Evolutionary conservation across 2,888 invertebrate genomes (phyloP), one percentile per base, ranked within the genome.

Genomic region (Fabriciana adippe): DNA sequence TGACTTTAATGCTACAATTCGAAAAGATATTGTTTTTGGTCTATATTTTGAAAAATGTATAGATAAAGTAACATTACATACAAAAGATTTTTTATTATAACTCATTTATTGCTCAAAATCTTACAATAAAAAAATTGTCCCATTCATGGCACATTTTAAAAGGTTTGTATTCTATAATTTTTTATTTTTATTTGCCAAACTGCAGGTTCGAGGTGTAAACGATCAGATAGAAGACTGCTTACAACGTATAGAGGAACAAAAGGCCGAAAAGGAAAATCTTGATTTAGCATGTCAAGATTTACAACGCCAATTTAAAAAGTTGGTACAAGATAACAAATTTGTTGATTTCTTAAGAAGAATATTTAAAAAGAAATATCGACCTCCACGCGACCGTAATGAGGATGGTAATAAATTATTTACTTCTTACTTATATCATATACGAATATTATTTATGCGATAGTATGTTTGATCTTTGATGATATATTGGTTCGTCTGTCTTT

Each of bases 291-390:
- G 88, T 72, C 83, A 89, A 60, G 88, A 88, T 1, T 55, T 92
- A 18, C 93, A 94, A 60, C 78, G 87, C 1, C 92, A 93, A 62
- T 97, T 96, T 78, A 90, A 93, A 65, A 89, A 85, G 41, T 88
- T 93, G 8, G 93, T 95, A 0, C 93, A 92, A 54, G 95, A 96
- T 64, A 96, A 96, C 79, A 97, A 96, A 81, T 97, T 96, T 82
- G 94, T 94, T 6, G 95, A 96, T 76, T 97, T 97, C 80, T 85
- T 98, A 54, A 93, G 94, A 21, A 94, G 95, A 78, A 97, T 98
- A 66, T 98, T 96, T 79, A 96, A 95, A 80, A 98, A 97, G 81
- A 97, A 96, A 79, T 96, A 95, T 78, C 96, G 95, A 71, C 94
- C 95, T 6, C 94, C 95, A 0, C 96, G 95, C 78, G 88, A 89